Conservation (phyloP, 2,797 vertebrate species). For the Pantherophis vulpinus region DNA sequence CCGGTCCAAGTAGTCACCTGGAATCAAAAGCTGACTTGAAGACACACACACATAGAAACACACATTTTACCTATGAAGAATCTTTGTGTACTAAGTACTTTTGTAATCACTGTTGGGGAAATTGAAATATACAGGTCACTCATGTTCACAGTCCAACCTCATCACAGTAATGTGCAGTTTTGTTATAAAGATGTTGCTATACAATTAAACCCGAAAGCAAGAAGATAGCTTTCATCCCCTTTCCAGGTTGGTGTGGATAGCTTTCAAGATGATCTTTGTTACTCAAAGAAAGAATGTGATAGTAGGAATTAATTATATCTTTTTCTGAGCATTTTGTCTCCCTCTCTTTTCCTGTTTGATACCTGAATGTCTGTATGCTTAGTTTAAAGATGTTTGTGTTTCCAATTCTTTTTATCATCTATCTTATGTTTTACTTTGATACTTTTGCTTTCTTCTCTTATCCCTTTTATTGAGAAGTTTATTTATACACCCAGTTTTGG, state of each 20-base stretch:
- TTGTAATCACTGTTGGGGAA: not conserved
- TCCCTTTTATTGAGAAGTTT: not conserved
- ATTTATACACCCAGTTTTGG: not conserved
- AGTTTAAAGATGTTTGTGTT: not conserved
- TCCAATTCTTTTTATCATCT: not conserved
- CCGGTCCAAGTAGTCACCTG: not conserved
- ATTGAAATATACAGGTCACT: not conserved
- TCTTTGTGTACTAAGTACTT: not conserved
- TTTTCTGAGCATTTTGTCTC: not conserved
- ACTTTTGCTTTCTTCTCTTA: not conserved
- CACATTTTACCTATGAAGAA: not conserved
- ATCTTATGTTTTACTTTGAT: not conserved
- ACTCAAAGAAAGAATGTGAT: not conserved
- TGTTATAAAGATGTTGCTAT: not conserved
- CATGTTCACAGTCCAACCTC: not conserved
- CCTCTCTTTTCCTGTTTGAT: not conserved
- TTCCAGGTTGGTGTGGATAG: not conserved
- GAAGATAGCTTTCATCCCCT: not conserved
- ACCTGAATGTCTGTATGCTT: not conserved
- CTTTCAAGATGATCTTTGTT: conserved; percentile 14
- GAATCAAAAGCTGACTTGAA: not conserved
- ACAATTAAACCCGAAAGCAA: not conserved
- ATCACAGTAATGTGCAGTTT: not conserved
- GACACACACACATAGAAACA: not conserved
- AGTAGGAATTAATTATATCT: not conserved